These are phyloP conservation scores for Epizoanthus scotinus DNA, from an alignment of 92 coral and sea anemone species.

Conservation along the genomic window DNA sequence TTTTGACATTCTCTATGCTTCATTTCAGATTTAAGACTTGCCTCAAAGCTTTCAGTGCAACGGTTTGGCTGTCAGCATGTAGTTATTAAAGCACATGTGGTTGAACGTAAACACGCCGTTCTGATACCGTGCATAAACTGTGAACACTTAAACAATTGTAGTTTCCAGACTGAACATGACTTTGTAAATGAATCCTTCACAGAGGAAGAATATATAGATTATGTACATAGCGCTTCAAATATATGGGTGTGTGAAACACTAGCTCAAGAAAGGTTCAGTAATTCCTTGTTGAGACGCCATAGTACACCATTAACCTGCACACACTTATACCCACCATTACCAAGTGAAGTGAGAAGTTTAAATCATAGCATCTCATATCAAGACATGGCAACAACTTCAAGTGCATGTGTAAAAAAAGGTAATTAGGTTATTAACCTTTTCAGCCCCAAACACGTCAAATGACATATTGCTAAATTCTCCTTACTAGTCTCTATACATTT, in stretches of 20 bases:
- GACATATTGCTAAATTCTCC: too few species aligned
- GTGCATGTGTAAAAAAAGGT: neutral
- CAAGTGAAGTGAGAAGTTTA: neutral
- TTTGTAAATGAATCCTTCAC: neutral
- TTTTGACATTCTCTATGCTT: too few species aligned
- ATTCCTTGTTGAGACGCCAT: neutral
- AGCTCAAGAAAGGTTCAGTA: neutral
- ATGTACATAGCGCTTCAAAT: neutral
- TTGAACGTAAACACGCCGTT: slow-evolving; percentile 5
- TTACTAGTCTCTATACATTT: too few species aligned
- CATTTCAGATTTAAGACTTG: slow-evolving; percentile 25
- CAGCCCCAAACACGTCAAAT: too few species aligned
- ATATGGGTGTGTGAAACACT: neutral
- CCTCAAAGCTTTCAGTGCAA: slow-evolving; percentile 8
- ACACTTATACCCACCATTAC: slow-evolving; percentile 4
- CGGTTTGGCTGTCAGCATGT: slow-evolving; percentile 15
- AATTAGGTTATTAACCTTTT: neutral
- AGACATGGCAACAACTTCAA: slow-evolving; percentile 2
- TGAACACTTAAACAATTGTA: slow-evolving; percentile 4
- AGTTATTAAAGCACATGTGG: slow-evolving; percentile 10
- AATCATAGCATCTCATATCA: neutral
- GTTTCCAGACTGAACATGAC: slow-evolving; percentile 2
- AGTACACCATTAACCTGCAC: neutral
- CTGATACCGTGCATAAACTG: slow-evolving; percentile 28
- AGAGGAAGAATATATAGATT: neutral